These are phyloP conservation scores for Actinia equina DNA, from an alignment of 64 coral and sea anemone genomes.

Conservation along the genomic window DNA sequence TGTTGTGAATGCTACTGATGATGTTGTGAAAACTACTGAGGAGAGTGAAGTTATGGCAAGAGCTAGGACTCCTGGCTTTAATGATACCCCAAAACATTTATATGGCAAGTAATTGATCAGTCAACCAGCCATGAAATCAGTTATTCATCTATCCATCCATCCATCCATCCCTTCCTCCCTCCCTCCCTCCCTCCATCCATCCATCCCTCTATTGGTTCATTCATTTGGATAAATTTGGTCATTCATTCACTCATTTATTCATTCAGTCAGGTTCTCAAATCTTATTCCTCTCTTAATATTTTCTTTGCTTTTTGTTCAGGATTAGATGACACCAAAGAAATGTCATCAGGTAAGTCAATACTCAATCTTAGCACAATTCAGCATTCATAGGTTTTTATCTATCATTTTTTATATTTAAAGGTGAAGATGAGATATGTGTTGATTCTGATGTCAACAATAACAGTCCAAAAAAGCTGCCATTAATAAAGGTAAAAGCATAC, in stretches of 20 bases:
- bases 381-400: background rate
- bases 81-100: conserved; percentile 43
- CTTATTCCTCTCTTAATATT: too few relatives aligned
- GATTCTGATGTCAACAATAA: conserved; percentile 14
- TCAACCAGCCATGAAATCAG: background rate
- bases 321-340: background rate
- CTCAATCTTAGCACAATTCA: background rate
- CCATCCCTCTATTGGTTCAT: too few relatives aligned
- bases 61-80: conserved; percentile 20
- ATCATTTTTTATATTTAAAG: background rate
- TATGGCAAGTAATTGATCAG: conserved; percentile 20
- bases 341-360: background rate
- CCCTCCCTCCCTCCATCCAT: too few relatives aligned
- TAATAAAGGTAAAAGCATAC: background rate
- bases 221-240: too few relatives aligned
- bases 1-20: background rate
- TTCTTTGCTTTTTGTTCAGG: background rate
- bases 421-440: conserved; percentile 4
- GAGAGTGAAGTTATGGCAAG: conserved; percentile 23
- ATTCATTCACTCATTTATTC: too few relatives aligned
- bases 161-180: too few relatives aligned
- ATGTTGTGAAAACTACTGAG: background rate
- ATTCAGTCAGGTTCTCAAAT: too few relatives aligned
- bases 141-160: background rate
- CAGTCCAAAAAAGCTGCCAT: background rate